Evolutionary conservation across 2,113 vertebrate genomes (phyloP).

Genomic region (Suncus etruscus): DNA sequence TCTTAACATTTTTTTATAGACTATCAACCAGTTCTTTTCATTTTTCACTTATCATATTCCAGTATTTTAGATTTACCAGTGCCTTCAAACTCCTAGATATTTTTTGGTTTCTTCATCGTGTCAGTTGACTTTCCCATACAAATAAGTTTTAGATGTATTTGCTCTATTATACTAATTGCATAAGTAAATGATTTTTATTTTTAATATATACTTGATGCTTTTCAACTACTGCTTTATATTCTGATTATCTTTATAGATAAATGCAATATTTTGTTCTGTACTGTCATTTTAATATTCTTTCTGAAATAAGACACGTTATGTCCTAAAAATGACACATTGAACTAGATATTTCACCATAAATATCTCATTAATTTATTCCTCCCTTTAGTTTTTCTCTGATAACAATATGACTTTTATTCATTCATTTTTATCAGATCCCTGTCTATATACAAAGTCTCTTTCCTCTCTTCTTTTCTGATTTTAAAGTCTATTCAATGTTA

Average conservation of each 20-base stretch:
- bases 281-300: background rate
- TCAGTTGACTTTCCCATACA: background rate
- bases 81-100: background rate
- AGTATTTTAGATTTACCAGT: background rate
- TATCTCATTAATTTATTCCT: background rate
- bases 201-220: slow-evolving; percentile 6
- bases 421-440: background rate
- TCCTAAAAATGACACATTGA: background rate
- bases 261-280: slow-evolving; percentile 10
- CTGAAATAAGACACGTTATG: background rate
- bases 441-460: background rate
- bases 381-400: background rate
- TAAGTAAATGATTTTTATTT: background rate
- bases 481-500: background rate
- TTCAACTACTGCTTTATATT: background rate
- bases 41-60: background rate
- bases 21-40: background rate
- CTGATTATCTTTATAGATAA: background rate
- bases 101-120: background rate
- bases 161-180: background rate
- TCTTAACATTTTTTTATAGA: background rate
- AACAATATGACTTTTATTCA: background rate
- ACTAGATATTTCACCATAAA: background rate
- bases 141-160: background rate
- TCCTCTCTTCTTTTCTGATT: background rate